Percentiles rank a stretch among this genome's conserved stretches.
These are phyloP conservation scores for Ceyx margarethae DNA, from an alignment of 2,113 vertebrate genomes.

Conservation along the genomic window DNA sequence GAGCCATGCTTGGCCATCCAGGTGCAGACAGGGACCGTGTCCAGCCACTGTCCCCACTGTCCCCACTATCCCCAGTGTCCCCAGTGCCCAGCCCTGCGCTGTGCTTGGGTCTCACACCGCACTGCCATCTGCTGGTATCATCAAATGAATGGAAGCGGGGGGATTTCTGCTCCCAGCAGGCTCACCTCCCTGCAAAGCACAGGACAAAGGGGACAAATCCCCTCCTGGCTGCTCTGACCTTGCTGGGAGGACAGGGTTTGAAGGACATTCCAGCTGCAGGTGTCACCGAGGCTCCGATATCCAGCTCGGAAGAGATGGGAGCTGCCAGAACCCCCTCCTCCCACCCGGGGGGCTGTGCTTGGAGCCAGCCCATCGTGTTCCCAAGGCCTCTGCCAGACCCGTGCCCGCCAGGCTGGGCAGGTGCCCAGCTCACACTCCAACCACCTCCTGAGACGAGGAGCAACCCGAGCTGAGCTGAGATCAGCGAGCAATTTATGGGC, in stretches of 20 bases:
- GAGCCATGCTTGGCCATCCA: fast-evolving
- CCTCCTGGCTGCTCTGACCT: fast-evolving
- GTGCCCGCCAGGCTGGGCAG: background rate
- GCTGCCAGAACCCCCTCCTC: background rate
- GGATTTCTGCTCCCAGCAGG: background rate
- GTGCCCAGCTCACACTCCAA: background rate
- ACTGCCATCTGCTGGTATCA: background rate
- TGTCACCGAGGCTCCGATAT: background rate
- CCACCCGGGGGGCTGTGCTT: background rate
- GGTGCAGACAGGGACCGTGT: background rate
- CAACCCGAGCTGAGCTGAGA: background rate
- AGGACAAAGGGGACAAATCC: background rate
- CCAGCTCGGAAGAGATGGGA: background rate
- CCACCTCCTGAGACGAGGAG: background rate
- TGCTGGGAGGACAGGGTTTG: background rate
- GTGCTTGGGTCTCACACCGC: background rate
- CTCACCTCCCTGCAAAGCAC: background rate
- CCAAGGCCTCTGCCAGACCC: background rate
- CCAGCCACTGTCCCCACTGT: background rate
- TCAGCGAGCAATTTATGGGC: background rate
- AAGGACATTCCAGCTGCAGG: background rate
- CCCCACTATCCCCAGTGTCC: background rate
- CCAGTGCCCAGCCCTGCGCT: background rate
- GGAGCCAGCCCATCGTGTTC: background rate
- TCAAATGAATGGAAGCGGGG: fast-evolving